Evolutionary conservation across 2,113 vertebrate genomes (phyloP).

Genomic region (Calidris pugnax): DNA sequence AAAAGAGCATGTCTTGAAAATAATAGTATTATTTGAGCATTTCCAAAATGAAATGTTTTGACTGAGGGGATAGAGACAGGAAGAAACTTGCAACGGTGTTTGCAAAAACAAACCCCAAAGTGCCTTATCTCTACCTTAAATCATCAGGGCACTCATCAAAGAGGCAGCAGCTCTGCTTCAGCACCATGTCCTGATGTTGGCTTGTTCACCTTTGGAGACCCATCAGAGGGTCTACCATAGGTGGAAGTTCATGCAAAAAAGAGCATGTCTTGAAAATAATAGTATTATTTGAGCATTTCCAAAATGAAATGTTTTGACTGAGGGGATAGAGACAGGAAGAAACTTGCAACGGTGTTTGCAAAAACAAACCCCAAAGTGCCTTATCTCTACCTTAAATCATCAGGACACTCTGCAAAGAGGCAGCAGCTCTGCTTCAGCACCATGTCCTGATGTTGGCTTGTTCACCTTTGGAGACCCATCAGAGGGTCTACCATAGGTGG

Average conservation of each 20-base stretch:
- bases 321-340: background rate
- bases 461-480: background rate
- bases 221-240: too few species aligned
- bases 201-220: background rate
- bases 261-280: background rate
- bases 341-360: background rate
- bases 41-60: background rate
- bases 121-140: background rate
- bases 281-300: background rate
- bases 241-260: too few species aligned
- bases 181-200: background rate
- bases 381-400: background rate
- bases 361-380: background rate
- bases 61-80: background rate
- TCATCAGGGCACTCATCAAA: background rate
- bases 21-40: background rate
- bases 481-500: background rate
- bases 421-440: too few species aligned
- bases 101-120: background rate
- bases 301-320: background rate
- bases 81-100: background rate
- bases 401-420: rapidly evolving
- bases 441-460: background rate
- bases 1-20: background rate
- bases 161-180: too few species aligned